These are phyloP conservation scores for Drosophila paracracens DNA, from an alignment of 2,888 invertebrate genomes.

Conservation along the genomic window DNA sequence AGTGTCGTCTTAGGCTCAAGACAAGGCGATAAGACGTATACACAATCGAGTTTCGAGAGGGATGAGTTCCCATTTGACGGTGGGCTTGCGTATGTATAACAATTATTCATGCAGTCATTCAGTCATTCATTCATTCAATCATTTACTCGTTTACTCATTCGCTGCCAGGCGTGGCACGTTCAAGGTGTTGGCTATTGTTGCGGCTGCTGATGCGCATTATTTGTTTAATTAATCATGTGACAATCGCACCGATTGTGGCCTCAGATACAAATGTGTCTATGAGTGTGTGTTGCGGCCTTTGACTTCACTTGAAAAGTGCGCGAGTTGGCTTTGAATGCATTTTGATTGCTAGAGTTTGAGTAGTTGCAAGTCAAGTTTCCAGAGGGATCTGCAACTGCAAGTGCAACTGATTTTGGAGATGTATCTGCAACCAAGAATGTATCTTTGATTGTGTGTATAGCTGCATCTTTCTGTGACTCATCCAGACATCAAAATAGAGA, in stretches of 20 bases:
- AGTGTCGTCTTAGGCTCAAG: constrained; percentile 61
- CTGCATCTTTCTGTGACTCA: not conserved
- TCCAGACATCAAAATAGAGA: not conserved
- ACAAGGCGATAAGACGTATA: constrained; percentile 64
- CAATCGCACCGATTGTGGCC: constrained; percentile 60
- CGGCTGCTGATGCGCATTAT: constrained; percentile 53
- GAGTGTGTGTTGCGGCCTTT: constrained; percentile 17
- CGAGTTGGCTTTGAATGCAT: constrained; percentile 3
- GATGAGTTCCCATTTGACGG: constrained; percentile 64
- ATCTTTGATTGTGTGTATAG: not conserved
- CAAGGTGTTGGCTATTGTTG: constrained; percentile 49
- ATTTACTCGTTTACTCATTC: constrained; percentile 47
- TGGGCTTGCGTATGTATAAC: constrained; percentile 45
- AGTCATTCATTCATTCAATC: constrained; percentile 57
- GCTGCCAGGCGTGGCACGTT: constrained; percentile 55
- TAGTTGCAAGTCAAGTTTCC: not conserved
- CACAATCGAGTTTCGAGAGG: constrained; percentile 25
- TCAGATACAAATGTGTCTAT: constrained; percentile 50
- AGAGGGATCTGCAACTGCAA: not conserved
- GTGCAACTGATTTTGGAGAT: not conserved
- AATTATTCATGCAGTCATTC: constrained; percentile 63
- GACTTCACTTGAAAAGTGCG: constrained; percentile 5
- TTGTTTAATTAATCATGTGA: constrained; percentile 74
- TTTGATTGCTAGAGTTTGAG: not conserved
- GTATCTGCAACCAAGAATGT: not conserved